Base-by-base conservation (phyloP, 2,888 invertebrate species). In the Cheilosia soror region DNA sequence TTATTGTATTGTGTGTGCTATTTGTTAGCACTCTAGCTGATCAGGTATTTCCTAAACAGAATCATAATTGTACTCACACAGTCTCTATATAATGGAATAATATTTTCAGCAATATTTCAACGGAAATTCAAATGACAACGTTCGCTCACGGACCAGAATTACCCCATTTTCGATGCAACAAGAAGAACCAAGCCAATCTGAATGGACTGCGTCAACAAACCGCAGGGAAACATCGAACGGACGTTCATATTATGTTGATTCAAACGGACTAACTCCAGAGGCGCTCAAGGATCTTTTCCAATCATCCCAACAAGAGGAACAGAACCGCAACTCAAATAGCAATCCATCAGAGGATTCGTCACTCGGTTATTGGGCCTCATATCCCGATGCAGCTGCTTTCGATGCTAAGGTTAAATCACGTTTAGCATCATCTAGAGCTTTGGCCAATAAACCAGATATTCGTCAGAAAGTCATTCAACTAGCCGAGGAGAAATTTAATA, bases 301-400 rank as follows among this genome's bases (percentile, higher is more conserved):
- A 33, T n/a, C 9, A 53, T 25, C 37, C 49, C 15, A 27, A 11
- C 25, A 51, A 53, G 13, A 29, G 4, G 31, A 29, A 7, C 44
- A 42, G 20, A 29, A 31, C 25, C 33, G 9, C 31, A 9, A 13
- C 9, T 6, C 44, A 9, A 62, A 42, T 47, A 63, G 27, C 37
- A 47, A 42, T n/a, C 25, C 25, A 5, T 40, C 9, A 4, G 44
- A 55, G 2, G 49, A 68, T 31, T 77, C 85, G 2, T 42, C 66
- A 4, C 20, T 81, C 25, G 76, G 71, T 27, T 55, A 60, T n/a
- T 85, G 80, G 84, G 60, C 76, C 0, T 25, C 66, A 2, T 80
- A 81, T 62, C 81, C 81, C n/a, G 81, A 85, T 57, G 72, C 85
- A 27, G 85, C 85, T 4, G 40, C 77, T 4, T 85, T 85, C 37